These are phyloP conservation scores for Menidia menidia DNA, from an alignment of 2,797 vertebrate species.

Conservation along the genomic window DNA sequence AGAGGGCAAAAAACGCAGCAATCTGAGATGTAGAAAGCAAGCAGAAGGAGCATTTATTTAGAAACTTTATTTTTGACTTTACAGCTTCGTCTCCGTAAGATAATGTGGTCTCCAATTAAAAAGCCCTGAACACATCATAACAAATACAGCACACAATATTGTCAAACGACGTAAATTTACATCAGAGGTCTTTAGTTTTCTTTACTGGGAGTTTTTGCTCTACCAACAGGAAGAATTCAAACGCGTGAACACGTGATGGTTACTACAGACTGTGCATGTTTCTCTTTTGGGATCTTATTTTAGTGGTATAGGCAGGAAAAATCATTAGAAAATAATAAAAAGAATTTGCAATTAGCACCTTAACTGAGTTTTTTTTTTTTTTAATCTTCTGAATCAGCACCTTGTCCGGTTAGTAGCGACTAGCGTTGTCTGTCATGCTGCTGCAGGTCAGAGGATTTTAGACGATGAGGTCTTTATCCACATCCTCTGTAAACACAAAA, in stretches of 20 bases:
- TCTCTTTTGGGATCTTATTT: slow-evolving; percentile 66
- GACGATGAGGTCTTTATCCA: slow-evolving; percentile 96
- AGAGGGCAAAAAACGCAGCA: slow-evolving; percentile 70
- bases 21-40: slow-evolving; percentile 77
- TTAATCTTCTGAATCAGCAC: slow-evolving; percentile 90
- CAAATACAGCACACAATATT: slow-evolving; percentile 54
- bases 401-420: slow-evolving; percentile 83
- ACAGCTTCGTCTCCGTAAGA: slow-evolving; percentile 77
- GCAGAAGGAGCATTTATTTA: slow-evolving; percentile 85
- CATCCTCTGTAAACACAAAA: slow-evolving; percentile 91
- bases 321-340: slow-evolving; percentile 70
- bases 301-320: slow-evolving; percentile 86
- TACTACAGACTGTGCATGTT: slow-evolving; percentile 77
- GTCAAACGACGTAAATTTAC: slow-evolving; percentile 72
- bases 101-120: slow-evolving; percentile 64
- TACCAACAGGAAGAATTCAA: slow-evolving; percentile 18
- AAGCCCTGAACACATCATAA: slow-evolving; percentile 62
- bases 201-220: slow-evolving; percentile 57
- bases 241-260: slow-evolving; percentile 15
- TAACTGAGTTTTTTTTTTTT: slow-evolving; percentile 78
- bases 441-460: slow-evolving; percentile 77
- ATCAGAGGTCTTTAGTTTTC: slow-evolving; percentile 68
- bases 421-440: slow-evolving; percentile 73
- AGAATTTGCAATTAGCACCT: slow-evolving; percentile 89
- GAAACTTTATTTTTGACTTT: slow-evolving; percentile 85